Evolutionary conservation across 2,113 vertebrate species (phyloP), one percentile per base, ranked within the genome.

Genomic region (Gorsachius goisagi): DNA sequence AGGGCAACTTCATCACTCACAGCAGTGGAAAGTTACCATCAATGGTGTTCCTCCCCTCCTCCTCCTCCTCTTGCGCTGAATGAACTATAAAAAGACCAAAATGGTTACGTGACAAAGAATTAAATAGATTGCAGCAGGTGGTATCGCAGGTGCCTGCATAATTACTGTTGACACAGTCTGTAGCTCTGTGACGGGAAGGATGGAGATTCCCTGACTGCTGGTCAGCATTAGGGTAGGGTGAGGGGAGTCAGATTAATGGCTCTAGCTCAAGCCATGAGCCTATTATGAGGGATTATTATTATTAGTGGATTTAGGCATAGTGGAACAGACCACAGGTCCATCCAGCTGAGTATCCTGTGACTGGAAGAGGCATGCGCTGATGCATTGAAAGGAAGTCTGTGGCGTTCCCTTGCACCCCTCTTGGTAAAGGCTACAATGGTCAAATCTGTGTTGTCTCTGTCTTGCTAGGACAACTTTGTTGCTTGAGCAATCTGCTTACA

Each of bases 281-380:
- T 93, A 95, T 96, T 97, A 95, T 6, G 78, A 24, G 52, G 75
- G 60, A 95, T 97, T 97, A 96, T 97, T 97, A 95, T 83, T 97
- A 93, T 88, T 93, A 95, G 91, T 78, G 77, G 94, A 90, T 95
- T 95, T 95, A 96, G 60, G 77, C 12, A 28, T 93, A 66, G 60
- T 89, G 83, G 83, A 95, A 84, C 67, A 88, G 87, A 67, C 67
- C 67, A 71, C 3, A 2, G 28, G 37, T 95, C 64, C 52, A 33
- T 33, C 18, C 53, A 79, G 41, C 47, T 0, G 9, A 73, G 66
- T 53, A 50, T 88, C 58, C 64, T 86, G 60, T 64, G 85, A 20
- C 59, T 27, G n/a, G 56, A 74, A 86, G 69, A n/a, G 22, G 67
- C 24, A 22, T 63, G 55, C 8, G 35, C 47, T 83, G 35, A 23